Percentiles rank a stretch among this genome's conserved stretches.
Evolutionary conservation across 37 sponge, comb jelly and placozoan species (phyloP).

Genomic region (Chondrilla cf. caribensis): DNA sequence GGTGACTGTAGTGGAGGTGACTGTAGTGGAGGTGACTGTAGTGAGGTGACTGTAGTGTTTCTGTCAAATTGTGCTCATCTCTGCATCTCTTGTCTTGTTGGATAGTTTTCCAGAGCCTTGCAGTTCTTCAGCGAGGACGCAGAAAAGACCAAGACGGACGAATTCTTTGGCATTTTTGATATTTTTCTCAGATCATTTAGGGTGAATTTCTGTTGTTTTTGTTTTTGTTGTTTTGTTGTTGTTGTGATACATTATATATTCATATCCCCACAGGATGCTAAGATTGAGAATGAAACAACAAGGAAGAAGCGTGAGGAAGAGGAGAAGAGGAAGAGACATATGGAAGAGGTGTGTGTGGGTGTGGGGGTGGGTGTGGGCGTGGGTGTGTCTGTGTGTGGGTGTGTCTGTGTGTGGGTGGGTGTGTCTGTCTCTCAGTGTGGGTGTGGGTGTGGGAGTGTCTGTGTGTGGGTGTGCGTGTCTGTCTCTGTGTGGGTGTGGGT

Average conservation of each 20-base stretch:
- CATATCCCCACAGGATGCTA: slow-evolving; percentile 23
- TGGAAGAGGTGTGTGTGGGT: slow-evolving; percentile 4
- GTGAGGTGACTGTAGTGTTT: not conserved
- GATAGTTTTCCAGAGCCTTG: slow-evolving; percentile 56
- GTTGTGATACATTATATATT: no score
- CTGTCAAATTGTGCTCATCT: no score
- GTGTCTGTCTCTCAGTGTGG: not conserved
- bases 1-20: not conserved
- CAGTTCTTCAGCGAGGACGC: slow-evolving; percentile 73
- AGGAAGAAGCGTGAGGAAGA: slow-evolving; percentile 15
- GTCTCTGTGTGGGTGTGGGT: no score
- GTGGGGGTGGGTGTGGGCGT: not conserved
- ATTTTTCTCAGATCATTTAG: slow-evolving; percentile 66
- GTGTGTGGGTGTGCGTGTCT: no score
- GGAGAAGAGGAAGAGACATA: not conserved
- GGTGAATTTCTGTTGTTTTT: slow-evolving; percentile 15
- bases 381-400: no score
- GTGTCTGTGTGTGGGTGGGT: no score
- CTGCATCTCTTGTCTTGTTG: not conserved
- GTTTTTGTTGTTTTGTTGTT: not conserved
- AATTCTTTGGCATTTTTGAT: slow-evolving; percentile 77
- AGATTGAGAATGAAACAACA: slow-evolving; percentile 11
- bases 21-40: not conserved
- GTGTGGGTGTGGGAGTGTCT: not conserved
- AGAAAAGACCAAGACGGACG: slow-evolving; percentile 36